Base-by-base conservation (phyloP, 2,888 invertebrate species). In the Trisateles emortualis region DNA sequence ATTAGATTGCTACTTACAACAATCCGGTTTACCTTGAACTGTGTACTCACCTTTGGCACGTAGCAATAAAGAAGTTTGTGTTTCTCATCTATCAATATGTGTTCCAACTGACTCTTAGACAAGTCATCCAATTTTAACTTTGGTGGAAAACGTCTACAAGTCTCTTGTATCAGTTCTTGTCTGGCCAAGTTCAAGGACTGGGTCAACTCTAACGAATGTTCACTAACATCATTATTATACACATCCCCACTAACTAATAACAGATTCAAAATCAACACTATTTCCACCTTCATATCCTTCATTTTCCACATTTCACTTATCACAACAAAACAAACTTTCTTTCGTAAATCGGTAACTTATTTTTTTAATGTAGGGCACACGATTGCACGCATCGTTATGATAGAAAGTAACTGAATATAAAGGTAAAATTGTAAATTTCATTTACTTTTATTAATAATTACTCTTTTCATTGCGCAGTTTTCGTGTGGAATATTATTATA, bases 21-120 rank as follows among this genome's bases (percentile, higher is more conserved):
- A 49, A 58, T 71, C 78, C 53, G 6, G 83, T 82, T 81, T 55
- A 67, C 83, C 82, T 85, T 86, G 52, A 48, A 40, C 52, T 74
- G 82, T 84, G 40, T 3, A 76, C 93, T 93, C 93, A 97, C 97
- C 95, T 98, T 98, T 54, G 98, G 98, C 62, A 98, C 97, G 86
- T 98, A 98, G 82, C 98, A 98, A 80, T 98, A 98, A 10, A 98
- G 91, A 11, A 98, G 92, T 82, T 96, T 96, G 78, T 97, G 96
- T 54, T 95, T 94, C 72, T 96, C 96, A 82, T 98, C 97, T 14
- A 98, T 95, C 59, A 98, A 91, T 83, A 98, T 94, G 78, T 98
- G 97, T 76, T 96, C 95, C 75, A 97, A 93, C 68, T 95, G 94
- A 51, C 91, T 92, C 10, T 93, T 89, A 24, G 89, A 87, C 38